These are phyloP conservation scores for Chymomyza amoena DNA, from an alignment of 2,888 invertebrate species.

Conservation along the genomic window DNA sequence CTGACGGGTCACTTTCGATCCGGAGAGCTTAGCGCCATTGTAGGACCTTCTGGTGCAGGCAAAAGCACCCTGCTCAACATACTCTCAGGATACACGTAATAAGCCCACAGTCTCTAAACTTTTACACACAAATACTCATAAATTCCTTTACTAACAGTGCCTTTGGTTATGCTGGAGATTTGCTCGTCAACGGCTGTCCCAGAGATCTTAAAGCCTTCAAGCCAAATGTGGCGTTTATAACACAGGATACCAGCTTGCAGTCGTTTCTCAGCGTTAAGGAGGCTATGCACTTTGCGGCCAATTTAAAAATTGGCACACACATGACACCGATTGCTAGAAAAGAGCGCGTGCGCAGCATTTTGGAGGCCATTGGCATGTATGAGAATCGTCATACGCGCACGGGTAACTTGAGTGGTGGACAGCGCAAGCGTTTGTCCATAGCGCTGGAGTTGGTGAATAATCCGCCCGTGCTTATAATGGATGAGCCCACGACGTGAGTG, in stretches of 20 bases:
- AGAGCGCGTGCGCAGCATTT: constrained; percentile 86
- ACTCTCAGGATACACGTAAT: constrained; percentile 92
- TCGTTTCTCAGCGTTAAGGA: constrained; percentile 91
- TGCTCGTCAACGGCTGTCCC: constrained; percentile 85
- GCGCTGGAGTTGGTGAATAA: constrained; percentile 94
- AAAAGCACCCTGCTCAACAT: constrained; percentile 94
- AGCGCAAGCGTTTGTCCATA: constrained; percentile 92
- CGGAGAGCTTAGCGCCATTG: constrained; percentile 89
- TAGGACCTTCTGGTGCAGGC: constrained; percentile 94
- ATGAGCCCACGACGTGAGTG: constrained; percentile 94
- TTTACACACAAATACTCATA: constrained; percentile 8
- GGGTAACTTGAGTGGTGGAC: constrained; percentile 90
- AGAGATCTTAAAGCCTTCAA: constrained; percentile 85
- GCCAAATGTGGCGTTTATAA: constrained; percentile 91
- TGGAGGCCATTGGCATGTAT: constrained; percentile 87
- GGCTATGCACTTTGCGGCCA: constrained; percentile 91
- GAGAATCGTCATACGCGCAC: constrained; percentile 84
- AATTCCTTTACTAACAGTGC: constrained; percentile 49
- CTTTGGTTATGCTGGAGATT: constrained; percentile 82
- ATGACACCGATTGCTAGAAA: constrained; percentile 83
- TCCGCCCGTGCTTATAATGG: constrained; percentile 94
- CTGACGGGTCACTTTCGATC: constrained; percentile 85
- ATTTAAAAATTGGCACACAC: constrained; percentile 88
- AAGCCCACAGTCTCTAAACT: not conserved
- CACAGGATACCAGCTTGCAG: constrained; percentile 91